Evolutionary conservation across 2,888 invertebrate species (phyloP).

Genomic region (Leptopterna dolabrata): DNA sequence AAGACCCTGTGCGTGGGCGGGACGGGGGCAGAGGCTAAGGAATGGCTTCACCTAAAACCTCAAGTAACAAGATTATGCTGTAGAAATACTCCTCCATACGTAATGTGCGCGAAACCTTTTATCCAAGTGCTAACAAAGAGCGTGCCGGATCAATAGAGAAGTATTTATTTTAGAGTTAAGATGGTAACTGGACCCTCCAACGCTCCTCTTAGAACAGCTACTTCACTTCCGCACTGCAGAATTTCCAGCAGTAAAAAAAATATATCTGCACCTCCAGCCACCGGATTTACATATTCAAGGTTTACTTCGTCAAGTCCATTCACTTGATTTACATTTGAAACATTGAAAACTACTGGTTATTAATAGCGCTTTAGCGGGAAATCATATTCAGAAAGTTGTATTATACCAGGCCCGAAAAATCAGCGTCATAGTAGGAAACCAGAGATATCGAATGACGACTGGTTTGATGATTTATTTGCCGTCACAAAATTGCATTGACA

Average conservation of each 20-base stretch:
- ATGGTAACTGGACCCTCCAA: slow-evolving; percentile 1
- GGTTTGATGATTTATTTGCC: too few relatives aligned
- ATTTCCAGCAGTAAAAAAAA: neutral
- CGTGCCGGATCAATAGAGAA: slow-evolving; percentile 1
- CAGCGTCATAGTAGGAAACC: too few relatives aligned
- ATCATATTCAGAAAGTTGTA: too few relatives aligned
- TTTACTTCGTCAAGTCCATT: neutral
- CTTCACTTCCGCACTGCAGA: neutral
- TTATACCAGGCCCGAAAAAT: too few relatives aligned
- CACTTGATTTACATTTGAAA: neutral
- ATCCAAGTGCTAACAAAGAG: slow-evolving; percentile 31
- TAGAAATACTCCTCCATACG: slow-evolving; percentile 63
- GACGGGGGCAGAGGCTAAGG: slow-evolving; percentile 9
- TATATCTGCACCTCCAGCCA: neutral
- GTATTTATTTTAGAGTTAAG: slow-evolving; percentile 27
- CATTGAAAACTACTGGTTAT: neutral
- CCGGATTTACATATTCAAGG: neutral
- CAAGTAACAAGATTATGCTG: slow-evolving; percentile 63
- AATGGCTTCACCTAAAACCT: slow-evolving; percentile 62
- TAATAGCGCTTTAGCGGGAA: too few relatives aligned
- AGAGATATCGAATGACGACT: too few relatives aligned
- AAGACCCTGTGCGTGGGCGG: neutral
- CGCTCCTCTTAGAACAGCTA: neutral
- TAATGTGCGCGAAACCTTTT: slow-evolving; percentile 63
- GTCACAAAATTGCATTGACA: too few relatives aligned